Conservation (phyloP, 2,113 vertebrate genomes). For the Corythaixoides concolor region DNA sequence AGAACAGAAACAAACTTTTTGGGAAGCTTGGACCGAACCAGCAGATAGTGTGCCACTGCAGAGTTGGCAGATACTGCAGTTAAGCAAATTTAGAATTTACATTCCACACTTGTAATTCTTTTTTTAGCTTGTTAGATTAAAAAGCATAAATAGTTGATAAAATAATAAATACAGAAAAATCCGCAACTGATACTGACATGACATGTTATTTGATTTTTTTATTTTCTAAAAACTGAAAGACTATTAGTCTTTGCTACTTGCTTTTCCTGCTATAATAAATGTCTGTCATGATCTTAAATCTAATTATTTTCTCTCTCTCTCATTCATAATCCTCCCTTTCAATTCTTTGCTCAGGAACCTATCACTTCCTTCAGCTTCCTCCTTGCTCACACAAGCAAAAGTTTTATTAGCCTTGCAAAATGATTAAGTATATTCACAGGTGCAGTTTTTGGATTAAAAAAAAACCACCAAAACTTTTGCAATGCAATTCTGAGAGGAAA, state of each 20-base stretch:
- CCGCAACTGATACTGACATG: not conserved
- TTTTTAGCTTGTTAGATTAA: not conserved
- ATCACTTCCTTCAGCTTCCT: not conserved
- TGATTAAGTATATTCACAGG: not conserved
- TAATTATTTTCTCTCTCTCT: not conserved
- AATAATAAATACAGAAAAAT: not conserved
- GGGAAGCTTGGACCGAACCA: not conserved
- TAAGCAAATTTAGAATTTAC: not conserved
- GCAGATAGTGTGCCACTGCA: fast-evolving
- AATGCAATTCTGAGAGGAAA: not conserved
- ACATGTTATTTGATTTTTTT: not conserved
- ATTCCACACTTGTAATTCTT: not conserved
- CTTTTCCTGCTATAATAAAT: not conserved
- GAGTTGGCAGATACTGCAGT: not conserved
- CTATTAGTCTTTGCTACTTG: not conserved
- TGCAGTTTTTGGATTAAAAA: not conserved
- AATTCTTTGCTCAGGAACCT: not conserved
- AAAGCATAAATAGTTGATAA: not conserved
- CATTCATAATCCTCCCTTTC: not conserved
- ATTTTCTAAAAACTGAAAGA: not conserved
- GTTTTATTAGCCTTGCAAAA: not conserved
- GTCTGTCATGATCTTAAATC: not conserved
- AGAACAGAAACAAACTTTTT: not conserved
- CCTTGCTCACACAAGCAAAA: not conserved
- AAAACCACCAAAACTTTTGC: too few relatives aligned